Percentiles rank a stretch among this genome's conserved stretches.
Evolutionary conservation across 1,140 invertebrate genomes (phyloP).

Genomic region (Pseudoatta argentina): DNA sequence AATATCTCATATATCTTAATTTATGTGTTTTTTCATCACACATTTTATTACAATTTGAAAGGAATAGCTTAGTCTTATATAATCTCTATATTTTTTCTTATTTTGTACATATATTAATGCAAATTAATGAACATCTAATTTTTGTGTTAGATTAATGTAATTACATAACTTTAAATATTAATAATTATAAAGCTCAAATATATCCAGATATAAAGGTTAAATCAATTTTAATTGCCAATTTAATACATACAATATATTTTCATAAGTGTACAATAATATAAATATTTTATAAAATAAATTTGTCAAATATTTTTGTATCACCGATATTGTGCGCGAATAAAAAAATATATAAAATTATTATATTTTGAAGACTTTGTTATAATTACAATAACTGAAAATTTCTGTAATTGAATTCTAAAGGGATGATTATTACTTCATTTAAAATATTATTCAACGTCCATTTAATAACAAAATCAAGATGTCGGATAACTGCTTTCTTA

Average conservation of each 20-base stretch:
- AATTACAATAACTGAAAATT: background rate
- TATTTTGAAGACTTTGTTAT: background rate
- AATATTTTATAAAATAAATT: constrained; percentile 16
- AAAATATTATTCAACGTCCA: background rate
- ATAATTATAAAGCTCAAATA: background rate
- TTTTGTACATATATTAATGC: background rate
- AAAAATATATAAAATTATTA: background rate
- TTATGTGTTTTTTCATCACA: no score
- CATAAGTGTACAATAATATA: background rate
- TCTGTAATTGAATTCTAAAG: background rate
- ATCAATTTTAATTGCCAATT: background rate
- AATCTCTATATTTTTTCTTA: background rate
- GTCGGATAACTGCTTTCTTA: background rate
- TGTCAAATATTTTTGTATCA: background rate
- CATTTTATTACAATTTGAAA: background rate
- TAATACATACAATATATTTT: constrained; percentile 2
- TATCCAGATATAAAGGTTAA: background rate
- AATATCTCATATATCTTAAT: no score
- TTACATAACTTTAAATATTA: background rate
- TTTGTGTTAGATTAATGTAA: background rate
- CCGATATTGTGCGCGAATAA: background rate
- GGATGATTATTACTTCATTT: background rate
- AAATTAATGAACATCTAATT: constrained; percentile 1
- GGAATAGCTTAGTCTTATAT: background rate
- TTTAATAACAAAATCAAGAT: background rate